Evolutionary conservation across 2,888 invertebrate species (phyloP), one percentile per base, ranked within the genome.

Genomic region (Gnatocerus cornutus): DNA sequence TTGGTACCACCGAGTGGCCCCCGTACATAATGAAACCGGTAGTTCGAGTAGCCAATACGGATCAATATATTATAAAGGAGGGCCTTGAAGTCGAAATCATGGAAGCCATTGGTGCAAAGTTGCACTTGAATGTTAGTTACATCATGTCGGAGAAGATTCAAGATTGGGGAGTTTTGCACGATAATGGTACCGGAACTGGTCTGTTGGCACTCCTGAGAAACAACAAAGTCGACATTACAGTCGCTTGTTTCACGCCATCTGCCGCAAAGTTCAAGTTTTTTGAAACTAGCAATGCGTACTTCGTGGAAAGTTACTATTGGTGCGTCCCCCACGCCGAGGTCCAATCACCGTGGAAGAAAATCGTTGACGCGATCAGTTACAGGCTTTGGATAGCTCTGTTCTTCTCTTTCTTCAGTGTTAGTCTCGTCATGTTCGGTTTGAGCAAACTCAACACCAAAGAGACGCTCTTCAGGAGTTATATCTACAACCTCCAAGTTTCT

Each of bases 31-130:
- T 76, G 53, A 41, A 63, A 9, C 73, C 62, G 5, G 5, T n/a
- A 8, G 30, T 21, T 39, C 14, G 63, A 39, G 14, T 63, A 10
- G 46, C 71, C 10, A 52, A 70, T 9, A 46, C 70, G 0, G 65
- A 65, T 29, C 21, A 58, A 12, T 69, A 69, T 12, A 43, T 72
- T 16, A 69, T 75, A 8, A 71, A 71, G 12, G 68, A 72, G 13
- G 76, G 76, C 0, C 55, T 74, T 10, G 76, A 76, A 58, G 70
- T 76, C 7, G 9, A 37, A 45, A 58, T 76, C 16, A 59, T 76
- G 45, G 71, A 74, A 52, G 65, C 73, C 0, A 73, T 76, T 30
- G 70, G 70, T 7, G 27, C 68, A 50, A 50, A 68, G 6, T 64
- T 73, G 13, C 70, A 73, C 21, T 52, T 76, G 12, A 73, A 59